These are phyloP conservation scores for Xylocampa areola DNA, from an alignment of 2,888 invertebrate genomes.

Conservation along the genomic window DNA sequence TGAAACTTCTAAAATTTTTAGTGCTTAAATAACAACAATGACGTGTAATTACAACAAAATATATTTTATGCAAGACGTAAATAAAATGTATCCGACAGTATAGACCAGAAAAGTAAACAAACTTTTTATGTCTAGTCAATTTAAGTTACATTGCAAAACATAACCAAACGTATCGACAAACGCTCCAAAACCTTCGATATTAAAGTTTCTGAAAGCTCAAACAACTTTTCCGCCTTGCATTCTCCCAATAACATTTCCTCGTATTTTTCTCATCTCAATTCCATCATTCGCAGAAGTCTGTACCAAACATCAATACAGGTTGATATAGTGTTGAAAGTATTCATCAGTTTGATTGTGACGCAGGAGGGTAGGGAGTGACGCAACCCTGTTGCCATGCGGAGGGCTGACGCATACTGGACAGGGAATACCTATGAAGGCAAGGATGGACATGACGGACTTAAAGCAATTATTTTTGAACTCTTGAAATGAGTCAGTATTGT, in stretches of 20 bases:
- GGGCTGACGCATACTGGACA: slow-evolving; percentile 65
- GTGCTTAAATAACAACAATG: too few species aligned
- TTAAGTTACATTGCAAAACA: neutral
- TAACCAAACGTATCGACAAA: neutral
- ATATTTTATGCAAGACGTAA: too few species aligned
- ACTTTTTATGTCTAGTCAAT: neutral
- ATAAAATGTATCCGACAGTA: too few species aligned
- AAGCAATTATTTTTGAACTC: slow-evolving; percentile 33
- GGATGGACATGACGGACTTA: slow-evolving; percentile 44
- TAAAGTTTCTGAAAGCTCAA: slow-evolving; percentile 18
- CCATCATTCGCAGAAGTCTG: slow-evolving; percentile 51
- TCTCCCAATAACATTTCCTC: slow-evolving; percentile 29
- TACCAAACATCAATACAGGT: slow-evolving; percentile 54
- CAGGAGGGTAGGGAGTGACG: slow-evolving; percentile 71
- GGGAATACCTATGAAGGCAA: slow-evolving; percentile 61
- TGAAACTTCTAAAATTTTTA: too few species aligned
- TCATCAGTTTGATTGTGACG: slow-evolving; percentile 84
- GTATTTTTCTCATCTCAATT: slow-evolving; percentile 48
- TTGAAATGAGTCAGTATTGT: slow-evolving; percentile 13
- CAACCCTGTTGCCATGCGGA: slow-evolving; percentile 80
- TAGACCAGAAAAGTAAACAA: neutral
- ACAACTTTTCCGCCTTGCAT: slow-evolving; percentile 33
- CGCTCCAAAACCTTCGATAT: slow-evolving; percentile 22
- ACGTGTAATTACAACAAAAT: too few species aligned
- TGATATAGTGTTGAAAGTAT: slow-evolving; percentile 78